Evolutionary conservation across 53 echinoderm and acorn worm genomes (phyloP).

Genomic region (Apostichopus leukothele): DNA sequence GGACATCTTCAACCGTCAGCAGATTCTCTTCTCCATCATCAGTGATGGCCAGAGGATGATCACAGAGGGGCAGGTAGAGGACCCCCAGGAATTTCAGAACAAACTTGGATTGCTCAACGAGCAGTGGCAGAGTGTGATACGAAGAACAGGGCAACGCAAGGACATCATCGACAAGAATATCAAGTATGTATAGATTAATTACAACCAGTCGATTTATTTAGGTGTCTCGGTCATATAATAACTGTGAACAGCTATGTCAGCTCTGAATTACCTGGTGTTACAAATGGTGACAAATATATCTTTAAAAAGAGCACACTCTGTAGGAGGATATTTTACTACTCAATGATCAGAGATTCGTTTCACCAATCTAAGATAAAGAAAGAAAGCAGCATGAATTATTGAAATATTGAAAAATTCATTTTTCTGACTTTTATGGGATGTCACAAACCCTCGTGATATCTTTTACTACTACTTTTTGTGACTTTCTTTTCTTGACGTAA

Average conservation of each 20-base stretch:
- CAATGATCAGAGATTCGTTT: no score
- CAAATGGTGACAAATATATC: neutral
- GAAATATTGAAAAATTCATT: neutral
- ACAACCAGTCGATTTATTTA: neutral
- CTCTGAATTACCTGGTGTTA: neutral
- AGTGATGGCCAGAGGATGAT: constrained; percentile 96
- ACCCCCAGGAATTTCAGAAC: constrained; percentile 91
- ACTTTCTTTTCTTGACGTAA: no score
- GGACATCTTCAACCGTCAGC: constrained; percentile 99
- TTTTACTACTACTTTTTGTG: no score
- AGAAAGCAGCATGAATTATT: neutral
- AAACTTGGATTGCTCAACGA: constrained; percentile 90
- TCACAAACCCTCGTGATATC: no score
- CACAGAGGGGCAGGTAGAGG: constrained; percentile 90
- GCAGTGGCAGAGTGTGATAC: constrained; percentile 98
- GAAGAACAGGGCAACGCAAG: constrained; percentile 82
- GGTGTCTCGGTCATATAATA: neutral
- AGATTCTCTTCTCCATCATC: constrained; percentile 99
- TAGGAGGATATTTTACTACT: neutral
- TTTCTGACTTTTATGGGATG: no score
- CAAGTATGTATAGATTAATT: constrained; percentile 51
- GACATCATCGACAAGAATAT: constrained; percentile 95
- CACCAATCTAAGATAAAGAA: neutral
- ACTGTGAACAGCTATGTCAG: neutral
- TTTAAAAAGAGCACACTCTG: neutral